Conservation (phyloP, 2,113 vertebrate genomes). For the Accipiter cooperii region DNA sequence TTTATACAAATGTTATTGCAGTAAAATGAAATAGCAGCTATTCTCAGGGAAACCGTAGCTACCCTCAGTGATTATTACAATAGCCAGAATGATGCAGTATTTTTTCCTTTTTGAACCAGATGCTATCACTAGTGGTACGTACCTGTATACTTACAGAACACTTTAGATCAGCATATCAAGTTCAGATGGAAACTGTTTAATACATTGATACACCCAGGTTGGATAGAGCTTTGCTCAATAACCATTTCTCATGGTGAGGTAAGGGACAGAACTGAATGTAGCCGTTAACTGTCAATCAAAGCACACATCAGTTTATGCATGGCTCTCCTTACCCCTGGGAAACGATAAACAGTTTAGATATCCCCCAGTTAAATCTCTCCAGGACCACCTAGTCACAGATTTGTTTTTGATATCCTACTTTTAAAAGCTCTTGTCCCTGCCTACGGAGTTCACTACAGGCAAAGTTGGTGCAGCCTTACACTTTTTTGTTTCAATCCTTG, state of each 20-base stretch:
- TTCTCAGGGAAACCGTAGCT: not conserved
- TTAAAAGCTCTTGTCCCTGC: not conserved
- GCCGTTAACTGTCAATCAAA: constrained; percentile 12
- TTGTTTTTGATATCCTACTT: not conserved
- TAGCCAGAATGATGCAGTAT: not conserved
- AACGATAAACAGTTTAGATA: constrained; percentile 34
- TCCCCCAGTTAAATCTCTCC: not conserved
- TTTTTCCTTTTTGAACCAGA: not conserved
- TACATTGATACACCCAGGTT: not conserved
- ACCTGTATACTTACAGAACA: not conserved
- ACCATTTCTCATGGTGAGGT: not conserved
- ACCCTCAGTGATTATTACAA: not conserved
- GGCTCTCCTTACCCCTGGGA: not conserved
- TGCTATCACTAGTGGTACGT: not conserved
- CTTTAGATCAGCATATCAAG: not conserved
- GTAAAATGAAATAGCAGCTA: not conserved
- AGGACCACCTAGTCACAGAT: constrained; percentile 4
- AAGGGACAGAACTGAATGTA: not conserved
- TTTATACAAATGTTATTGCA: not conserved
- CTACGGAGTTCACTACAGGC: not conserved
- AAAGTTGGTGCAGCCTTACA: not conserved
- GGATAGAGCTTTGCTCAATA: not conserved
- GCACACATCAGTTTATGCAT: not conserved
- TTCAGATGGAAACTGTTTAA: not conserved
- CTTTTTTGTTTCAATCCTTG: not conserved